Conservation (phyloP, 2,113 vertebrate genomes). For the Erythrolamprus reginae region DNA sequence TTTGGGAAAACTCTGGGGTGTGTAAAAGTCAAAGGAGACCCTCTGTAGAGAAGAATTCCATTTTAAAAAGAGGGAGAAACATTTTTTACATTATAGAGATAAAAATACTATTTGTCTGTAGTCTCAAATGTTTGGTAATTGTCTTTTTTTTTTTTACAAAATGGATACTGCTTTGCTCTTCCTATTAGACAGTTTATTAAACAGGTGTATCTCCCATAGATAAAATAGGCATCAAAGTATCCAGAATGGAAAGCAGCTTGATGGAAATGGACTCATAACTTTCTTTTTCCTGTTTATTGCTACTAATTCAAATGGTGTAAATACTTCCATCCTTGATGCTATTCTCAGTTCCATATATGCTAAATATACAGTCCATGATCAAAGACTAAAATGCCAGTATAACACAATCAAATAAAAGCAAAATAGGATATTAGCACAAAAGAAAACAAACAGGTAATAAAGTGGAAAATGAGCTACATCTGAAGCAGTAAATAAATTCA, state of each 20-base stretch:
- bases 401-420: neutral
- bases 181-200: constrained; percentile 26
- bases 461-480: neutral
- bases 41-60: fast-evolving
- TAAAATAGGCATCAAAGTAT: neutral
- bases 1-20: neutral
- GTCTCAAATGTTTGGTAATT: constrained; percentile 47
- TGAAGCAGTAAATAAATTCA: neutral
- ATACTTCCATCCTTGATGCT: neutral
- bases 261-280: neutral
- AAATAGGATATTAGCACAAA: neutral
- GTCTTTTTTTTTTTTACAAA: constrained; percentile 48
- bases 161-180: constrained; percentile 43
- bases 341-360: neutral
- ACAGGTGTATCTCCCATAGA: constrained; percentile 34
- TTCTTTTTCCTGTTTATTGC: constrained; percentile 18
- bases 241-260: constrained; percentile 20
- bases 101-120: constrained; percentile 27
- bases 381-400: neutral
- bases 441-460: neutral
- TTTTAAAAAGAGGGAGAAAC: constrained; percentile 2
- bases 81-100: neutral
- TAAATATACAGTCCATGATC: neutral
- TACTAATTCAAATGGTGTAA: neutral
- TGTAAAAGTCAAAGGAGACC: neutral